Evolutionary conservation across 2,797 vertebrate species (phyloP).

Genomic region (Eulemur mongoz): DNA sequence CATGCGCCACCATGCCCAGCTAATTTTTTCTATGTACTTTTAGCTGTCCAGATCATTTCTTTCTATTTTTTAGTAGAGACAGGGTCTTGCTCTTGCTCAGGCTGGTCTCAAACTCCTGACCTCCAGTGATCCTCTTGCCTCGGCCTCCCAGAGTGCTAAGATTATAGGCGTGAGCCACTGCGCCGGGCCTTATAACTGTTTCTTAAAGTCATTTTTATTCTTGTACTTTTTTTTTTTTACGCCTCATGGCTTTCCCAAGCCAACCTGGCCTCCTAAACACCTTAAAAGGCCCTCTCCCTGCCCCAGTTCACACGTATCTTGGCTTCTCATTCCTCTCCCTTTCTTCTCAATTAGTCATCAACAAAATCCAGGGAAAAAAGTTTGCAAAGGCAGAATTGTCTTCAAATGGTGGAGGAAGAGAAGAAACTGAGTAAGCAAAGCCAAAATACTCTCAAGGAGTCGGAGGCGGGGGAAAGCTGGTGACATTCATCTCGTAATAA

Average conservation of each 20-base stretch:
- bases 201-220: not conserved
- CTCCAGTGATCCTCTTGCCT: no score
- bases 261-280: not conserved
- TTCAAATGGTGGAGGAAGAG: not conserved
- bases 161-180: no score
- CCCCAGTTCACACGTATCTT: not conserved
- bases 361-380: not conserved
- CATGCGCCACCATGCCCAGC: no score
- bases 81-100: no score
- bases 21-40: no score
- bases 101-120: no score
- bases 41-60: no score
- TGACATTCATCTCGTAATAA: not conserved
- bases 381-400: not conserved
- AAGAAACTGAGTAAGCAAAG: not conserved
- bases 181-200: not conserved
- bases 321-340: not conserved
- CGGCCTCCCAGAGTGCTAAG: no score
- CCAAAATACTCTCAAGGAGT: not conserved
- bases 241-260: not conserved
- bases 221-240: not conserved
- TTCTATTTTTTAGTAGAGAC: no score
- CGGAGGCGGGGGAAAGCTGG: not conserved
- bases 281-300: not conserved
- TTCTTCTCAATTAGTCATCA: conserved; percentile 4